These are phyloP conservation scores for Lepidurus apus DNA, from an alignment of 1,140 invertebrate genomes.

Conservation along the genomic window DNA sequence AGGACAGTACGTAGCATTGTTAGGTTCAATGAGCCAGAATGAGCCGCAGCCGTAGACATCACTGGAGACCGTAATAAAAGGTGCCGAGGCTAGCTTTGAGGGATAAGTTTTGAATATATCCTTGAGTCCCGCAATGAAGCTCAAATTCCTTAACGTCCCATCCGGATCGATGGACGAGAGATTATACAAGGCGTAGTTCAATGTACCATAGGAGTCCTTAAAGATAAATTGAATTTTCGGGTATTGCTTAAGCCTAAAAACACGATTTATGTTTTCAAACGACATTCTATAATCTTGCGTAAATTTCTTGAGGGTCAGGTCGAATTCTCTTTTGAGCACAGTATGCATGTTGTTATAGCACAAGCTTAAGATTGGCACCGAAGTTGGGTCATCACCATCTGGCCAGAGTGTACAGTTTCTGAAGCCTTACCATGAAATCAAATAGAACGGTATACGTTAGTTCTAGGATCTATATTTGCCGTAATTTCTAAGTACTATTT, in stretches of 20 bases:
- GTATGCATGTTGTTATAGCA: background rate
- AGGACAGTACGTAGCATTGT: background rate
- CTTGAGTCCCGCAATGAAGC: background rate
- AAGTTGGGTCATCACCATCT: background rate
- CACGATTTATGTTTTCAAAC: background rate
- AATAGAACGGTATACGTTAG: background rate
- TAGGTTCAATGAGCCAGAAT: background rate
- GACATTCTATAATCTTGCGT: background rate
- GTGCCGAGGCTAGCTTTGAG: too few species aligned
- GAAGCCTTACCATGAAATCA: background rate
- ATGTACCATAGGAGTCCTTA: background rate
- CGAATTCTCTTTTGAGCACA: background rate
- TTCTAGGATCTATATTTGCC: background rate
- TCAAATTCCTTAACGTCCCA: background rate
- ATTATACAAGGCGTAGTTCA: background rate
- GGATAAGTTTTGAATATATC: background rate
- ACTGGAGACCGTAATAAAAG: background rate
- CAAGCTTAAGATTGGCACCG: background rate
- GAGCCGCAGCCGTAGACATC: background rate
- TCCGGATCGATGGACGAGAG: background rate
- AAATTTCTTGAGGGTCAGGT: background rate
- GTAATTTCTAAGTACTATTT: background rate
- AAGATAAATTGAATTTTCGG: background rate
- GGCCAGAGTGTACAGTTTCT: background rate
- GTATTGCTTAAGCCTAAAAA: background rate